phyloP scores from a whole-genome alignment of 2,113 vertebrate species.

The Eidolon helvum region DNA sequence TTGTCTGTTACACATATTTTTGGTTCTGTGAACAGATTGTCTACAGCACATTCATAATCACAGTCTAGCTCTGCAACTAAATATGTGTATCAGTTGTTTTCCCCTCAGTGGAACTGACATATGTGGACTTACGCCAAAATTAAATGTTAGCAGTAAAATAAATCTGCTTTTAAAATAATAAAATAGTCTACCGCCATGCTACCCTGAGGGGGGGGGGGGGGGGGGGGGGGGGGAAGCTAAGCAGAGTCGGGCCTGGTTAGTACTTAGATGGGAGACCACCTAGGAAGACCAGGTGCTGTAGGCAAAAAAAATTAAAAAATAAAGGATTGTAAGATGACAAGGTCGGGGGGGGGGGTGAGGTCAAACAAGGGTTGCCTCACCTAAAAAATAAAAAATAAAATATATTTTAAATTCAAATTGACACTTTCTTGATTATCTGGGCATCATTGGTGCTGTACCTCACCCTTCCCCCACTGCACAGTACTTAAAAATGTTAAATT shows the following conservation, averaged over 20 bases:
- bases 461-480: not conserved
- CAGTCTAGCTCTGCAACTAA: not conserved
- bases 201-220: too few relatives aligned
- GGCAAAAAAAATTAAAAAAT: too few relatives aligned
- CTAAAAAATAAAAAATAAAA: not conserved
- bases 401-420: not conserved
- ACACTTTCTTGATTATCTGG: not conserved
- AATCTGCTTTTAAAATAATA: not conserved
- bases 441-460: not conserved
- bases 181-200: not conserved
- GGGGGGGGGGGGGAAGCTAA: too few relatives aligned
- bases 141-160: not conserved
- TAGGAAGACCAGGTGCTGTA: too few relatives aligned
- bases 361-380: too few relatives aligned
- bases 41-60: not conserved
- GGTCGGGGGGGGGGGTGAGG: too few relatives aligned
- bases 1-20: not conserved
- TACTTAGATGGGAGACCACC: too few relatives aligned
- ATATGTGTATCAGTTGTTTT: not conserved
- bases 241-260: too few relatives aligned
- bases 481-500: not conserved
- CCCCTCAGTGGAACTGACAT: not conserved
- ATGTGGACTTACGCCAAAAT: not conserved
- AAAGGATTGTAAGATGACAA: too few relatives aligned
- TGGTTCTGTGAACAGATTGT: not conserved